Base-by-base conservation (phyloP, 2,888 invertebrate genomes). In the Lepidocyrtoides sp. region DNA sequence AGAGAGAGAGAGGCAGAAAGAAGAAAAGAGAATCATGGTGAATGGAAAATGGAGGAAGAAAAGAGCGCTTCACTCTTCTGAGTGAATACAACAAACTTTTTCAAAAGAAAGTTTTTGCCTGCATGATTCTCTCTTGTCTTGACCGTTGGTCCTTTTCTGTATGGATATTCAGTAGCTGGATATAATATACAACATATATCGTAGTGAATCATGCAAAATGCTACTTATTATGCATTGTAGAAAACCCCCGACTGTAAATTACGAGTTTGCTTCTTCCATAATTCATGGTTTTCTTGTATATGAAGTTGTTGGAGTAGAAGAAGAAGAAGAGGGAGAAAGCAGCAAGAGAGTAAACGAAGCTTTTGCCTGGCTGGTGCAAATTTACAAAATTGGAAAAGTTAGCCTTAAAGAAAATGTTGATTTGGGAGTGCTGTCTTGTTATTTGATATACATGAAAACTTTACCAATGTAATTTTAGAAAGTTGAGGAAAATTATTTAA, bases 301-400 rank as follows among this genome's bases (percentile, higher is more conserved):
- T 60, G 60, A 60, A 36, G 54, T 54, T 48, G 17, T 44, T 69
- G 51, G 48, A 57, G 63, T 29, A 41, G 41, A 57, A n/a, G 51
- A 29, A 69, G 23, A n/a, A 63, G 23, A 60, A 63, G 63, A 63
- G n/a, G 54, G 17, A 54, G 14, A 54, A 54, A 54, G 17, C 54
- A 48, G 63, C 12, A 10, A 60, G 60, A 60, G 26, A 60, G 60
- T 3, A 17, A n/a, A 75, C 57, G 48, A 57, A 57, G n/a, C 48
- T 54, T 20, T 57, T 51, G 84, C 72, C n/a, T 66, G 75, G 14
- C 20, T 66, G 41, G 79, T 79, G 79, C 87, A 87, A 87, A 87
- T 88, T 89, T 89, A 89, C 89, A 89, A 89, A 82, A 89, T 89
- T 89, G 89, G 89, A 89, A 89, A 89, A 89, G 89, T 89, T 89